Evolutionary conservation across 2,113 vertebrate genomes (phyloP), one percentile per base, ranked within the genome.

Genomic region (Tychaedon coryphoeus): DNA sequence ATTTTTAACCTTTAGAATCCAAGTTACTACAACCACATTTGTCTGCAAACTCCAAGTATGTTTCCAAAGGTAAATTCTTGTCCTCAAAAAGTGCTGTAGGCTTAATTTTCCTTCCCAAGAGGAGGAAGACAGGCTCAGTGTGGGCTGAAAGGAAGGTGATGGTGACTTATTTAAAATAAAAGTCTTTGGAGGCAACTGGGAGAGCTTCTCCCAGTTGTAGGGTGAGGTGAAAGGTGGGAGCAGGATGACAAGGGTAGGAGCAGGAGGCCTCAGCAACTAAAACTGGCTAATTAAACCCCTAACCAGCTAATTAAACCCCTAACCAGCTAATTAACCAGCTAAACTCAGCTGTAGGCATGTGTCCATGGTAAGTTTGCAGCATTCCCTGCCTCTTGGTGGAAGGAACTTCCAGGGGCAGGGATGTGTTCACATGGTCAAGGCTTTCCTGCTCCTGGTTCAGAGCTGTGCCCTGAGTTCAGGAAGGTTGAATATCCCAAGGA

Each of bases 1-100:
- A 74, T 78, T 94, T 92, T 79, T 84, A 65, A 88, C 80, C 80
- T 61, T 91, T 70, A 70, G 56, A 79, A 48, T 58, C 29, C 87
- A 60, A 65, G 56, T 91, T 53, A 62, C 88, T 85, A 54, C 91
- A 79, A 25, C 4, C 60, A 25, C n/a, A 18, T 79, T 85, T 73
- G 53, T 47, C 23, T 82, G 65, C 47, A 36, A 50, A 8, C 61
- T 79, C 57, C 58, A 50, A 51, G 67, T 71, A n/a, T 75, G 62
- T 79, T 94, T 76, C 73, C 76, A 43, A 80, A 96, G 50, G 76
- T 83, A 65, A 69, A 84, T 54, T 22, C 77, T 17, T 45, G 34
- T 67, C 84, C 90, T 83, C 34, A 43, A 19, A 42, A 86, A 84
- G 45, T 11, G 29, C 50, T 3, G 13, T 53, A 51, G 42, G 43